These are phyloP conservation scores for Pteropus rufus DNA, from an alignment of 2,797 vertebrate species.

Conservation along the genomic window DNA sequence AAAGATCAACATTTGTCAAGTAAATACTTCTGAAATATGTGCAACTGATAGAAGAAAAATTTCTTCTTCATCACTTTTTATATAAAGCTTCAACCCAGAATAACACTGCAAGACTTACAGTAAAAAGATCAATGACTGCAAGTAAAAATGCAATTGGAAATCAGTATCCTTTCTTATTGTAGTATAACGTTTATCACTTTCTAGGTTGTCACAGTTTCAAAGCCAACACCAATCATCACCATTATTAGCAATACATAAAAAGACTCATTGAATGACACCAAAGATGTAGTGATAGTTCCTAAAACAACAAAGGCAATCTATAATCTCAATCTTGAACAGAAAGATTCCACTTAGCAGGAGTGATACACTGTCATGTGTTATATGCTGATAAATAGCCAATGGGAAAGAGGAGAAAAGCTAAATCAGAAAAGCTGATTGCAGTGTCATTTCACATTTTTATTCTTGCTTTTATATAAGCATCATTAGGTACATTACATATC, in stretches of 20 bases:
- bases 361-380: accelerated
- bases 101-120: not conserved
- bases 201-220: not conserved
- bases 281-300: not conserved
- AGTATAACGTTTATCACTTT: not conserved
- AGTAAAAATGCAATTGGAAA: not conserved
- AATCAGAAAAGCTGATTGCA: not conserved
- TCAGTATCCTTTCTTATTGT: not conserved
- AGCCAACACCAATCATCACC: not conserved
- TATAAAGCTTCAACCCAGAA: not conserved
- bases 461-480: not conserved
- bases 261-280: not conserved
- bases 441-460: not conserved
- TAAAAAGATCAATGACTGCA: not conserved
- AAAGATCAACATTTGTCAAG: not conserved
- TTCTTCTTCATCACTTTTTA: not conserved
- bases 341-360: not conserved
- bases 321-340: not conserved
- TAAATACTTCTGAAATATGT: not conserved
- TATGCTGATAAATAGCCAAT: not conserved
- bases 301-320: not conserved
- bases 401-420: not conserved
- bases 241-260: not conserved
- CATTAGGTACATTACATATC: not conserved
- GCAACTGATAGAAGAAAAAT: not conserved